A percentile compares a stretch with the other conserved stretches of the same genome.
phyloP scores from a whole-genome alignment of 2,888 invertebrate species.

The Erebia palarica region DNA sequence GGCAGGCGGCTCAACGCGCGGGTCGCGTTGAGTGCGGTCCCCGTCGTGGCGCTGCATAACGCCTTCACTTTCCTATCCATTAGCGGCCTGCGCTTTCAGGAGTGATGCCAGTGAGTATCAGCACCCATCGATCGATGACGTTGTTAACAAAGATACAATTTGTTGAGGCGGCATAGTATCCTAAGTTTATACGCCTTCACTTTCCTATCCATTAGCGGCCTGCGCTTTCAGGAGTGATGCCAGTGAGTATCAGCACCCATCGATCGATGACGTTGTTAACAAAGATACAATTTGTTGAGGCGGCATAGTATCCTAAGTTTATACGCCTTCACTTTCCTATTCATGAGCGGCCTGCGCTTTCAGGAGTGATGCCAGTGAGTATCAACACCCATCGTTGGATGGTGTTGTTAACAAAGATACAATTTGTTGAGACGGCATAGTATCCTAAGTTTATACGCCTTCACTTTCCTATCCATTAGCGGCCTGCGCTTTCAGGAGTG shows the following conservation, averaged over 20 bases:
- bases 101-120: slow-evolving; percentile 52
- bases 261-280: too few relatives aligned
- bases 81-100: slow-evolving; percentile 89
- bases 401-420: too few relatives aligned
- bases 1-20: slow-evolving; percentile 64
- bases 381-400: background rate
- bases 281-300: too few relatives aligned
- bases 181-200: slow-evolving; percentile 85
- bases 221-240: slow-evolving; percentile 85
- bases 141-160: too few relatives aligned
- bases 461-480: slow-evolving; percentile 92
- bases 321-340: slow-evolving; percentile 91
- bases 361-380: slow-evolving; percentile 66
- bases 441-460: slow-evolving; percentile 74
- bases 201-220: slow-evolving; percentile 91
- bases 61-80: slow-evolving; percentile 92
- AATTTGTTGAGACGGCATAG: too few relatives aligned
- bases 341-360: slow-evolving; percentile 91
- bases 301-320: too few relatives aligned
- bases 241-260: slow-evolving; percentile 9
- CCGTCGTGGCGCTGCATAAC: slow-evolving; percentile 90
- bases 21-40: slow-evolving; percentile 89
- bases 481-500: slow-evolving; percentile 87
- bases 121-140: too few relatives aligned
- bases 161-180: too few relatives aligned